phyloP scores from a whole-genome alignment of 2,797 vertebrate genomes.

The Petrocephalus schoutedeni region DNA sequence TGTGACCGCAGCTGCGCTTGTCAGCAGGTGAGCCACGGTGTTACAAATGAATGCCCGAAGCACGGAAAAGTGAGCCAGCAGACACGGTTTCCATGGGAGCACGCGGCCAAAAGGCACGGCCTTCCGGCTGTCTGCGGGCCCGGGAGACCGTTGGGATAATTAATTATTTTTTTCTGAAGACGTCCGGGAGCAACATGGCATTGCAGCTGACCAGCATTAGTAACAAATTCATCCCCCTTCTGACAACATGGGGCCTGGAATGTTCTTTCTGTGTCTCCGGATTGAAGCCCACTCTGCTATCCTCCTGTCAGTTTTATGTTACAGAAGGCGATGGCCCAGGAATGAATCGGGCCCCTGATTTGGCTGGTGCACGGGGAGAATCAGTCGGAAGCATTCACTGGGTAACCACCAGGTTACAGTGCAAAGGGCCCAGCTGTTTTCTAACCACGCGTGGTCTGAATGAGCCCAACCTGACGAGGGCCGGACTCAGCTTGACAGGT shows the following conservation, averaged over 20 bases:
- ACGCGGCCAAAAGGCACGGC: slow-evolving; percentile 57
- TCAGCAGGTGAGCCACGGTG: slow-evolving; percentile 51
- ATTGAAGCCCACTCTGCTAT: slow-evolving; percentile 43
- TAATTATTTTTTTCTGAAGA: slow-evolving; percentile 52
- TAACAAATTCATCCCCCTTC: slow-evolving; percentile 69
- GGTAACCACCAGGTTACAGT: background rate
- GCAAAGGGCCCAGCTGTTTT: background rate
- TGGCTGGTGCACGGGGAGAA: slow-evolving; percentile 35
- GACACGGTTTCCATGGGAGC: slow-evolving; percentile 48
- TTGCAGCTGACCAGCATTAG: slow-evolving; percentile 72
- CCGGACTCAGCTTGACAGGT: background rate
- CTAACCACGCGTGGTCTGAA: background rate
- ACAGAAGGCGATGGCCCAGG: slow-evolving; percentile 51
- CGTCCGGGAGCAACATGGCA: slow-evolving; percentile 34
- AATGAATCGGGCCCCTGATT: slow-evolving; percentile 48
- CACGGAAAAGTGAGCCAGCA: slow-evolving; percentile 41
- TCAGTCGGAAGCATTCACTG: background rate
- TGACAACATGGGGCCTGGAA: slow-evolving; percentile 64
- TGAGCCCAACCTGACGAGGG: background rate
- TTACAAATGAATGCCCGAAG: slow-evolving; percentile 53
- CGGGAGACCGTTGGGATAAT: slow-evolving; percentile 54
- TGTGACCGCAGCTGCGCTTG: slow-evolving; percentile 26
- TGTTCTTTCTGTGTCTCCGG: slow-evolving; percentile 39
- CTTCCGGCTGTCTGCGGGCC: slow-evolving; percentile 50
- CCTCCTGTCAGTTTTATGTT: slow-evolving; percentile 65